Conservation (phyloP, 1,140 invertebrate genomes). For the Diachasma alloeum region DNA sequence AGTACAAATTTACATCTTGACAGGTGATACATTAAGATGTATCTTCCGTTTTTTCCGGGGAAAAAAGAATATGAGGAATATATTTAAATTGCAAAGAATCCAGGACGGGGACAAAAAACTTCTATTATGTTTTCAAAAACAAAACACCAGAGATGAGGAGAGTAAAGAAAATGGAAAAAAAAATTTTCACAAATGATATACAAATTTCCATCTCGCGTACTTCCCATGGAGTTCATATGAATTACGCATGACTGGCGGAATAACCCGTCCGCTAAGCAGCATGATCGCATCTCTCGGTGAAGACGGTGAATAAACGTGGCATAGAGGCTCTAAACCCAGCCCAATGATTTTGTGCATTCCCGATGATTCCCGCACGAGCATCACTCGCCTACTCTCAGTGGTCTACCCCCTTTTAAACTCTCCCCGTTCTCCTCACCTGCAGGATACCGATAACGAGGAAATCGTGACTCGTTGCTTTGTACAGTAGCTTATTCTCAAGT, state of each 20-base stretch:
- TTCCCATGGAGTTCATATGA: conserved; percentile 14
- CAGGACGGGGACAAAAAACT: too few species aligned
- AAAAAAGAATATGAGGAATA: too few species aligned
- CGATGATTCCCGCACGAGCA: conserved; percentile 31
- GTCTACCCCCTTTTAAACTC: not conserved
- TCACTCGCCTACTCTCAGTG: not conserved
- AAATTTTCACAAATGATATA: not conserved
- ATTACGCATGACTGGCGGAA: conserved; percentile 33
- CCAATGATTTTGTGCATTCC: conserved; percentile 54
- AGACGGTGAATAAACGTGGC: not conserved
- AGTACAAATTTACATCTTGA: too few species aligned
- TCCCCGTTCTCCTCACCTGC: not conserved
- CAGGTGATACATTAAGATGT: too few species aligned
- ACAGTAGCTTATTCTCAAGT: conserved; percentile 54
- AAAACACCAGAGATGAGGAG: too few species aligned
- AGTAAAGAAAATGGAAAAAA: not conserved
- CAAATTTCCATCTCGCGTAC: not conserved
- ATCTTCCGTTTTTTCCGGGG: too few species aligned
- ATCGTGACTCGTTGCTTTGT: conserved; percentile 58
- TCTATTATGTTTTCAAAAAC: too few species aligned
- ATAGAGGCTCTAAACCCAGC: conserved; percentile 3
- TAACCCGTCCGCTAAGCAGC: conserved; percentile 46
- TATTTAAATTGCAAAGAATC: too few species aligned
- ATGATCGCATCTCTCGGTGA: conserved; percentile 41
- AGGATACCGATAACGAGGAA: conserved; percentile 51